Evolutionary conservation across 1,140 invertebrate species (phyloP), one percentile per base, ranked within the genome.

Genomic region (Leptopilina clavipes): DNA sequence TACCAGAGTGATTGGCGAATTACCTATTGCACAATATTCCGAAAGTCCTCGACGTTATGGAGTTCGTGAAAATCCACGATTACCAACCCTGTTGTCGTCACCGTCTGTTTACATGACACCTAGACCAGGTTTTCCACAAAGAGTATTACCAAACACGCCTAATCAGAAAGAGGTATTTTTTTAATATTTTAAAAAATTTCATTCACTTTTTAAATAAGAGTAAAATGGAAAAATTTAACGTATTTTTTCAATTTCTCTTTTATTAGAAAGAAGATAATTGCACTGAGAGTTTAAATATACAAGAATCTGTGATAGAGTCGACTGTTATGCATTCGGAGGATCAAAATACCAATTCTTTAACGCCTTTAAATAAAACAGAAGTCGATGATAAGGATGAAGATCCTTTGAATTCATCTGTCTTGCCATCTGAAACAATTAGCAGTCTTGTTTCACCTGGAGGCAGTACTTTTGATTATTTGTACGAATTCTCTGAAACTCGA

Each of bases 21-120:
- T 97, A 80, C 95, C 96, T 12, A 97, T 97, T 82, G 95, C 96
- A 44, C 96, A 98, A 82, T 98, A 98, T 88, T 96, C 97, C 79
- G 96, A 96, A 19, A 97, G 96, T 45, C 97, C 97, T 3, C 92
- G 96, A 79, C 92, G 97, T 79, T 98, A 97, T 87, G 96, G 96
- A 3, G 91, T 94, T 43, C 88, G 92, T 18, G 89, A 91, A 72
- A 92, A 89, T 87, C 92, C 89, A 86, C 92, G 86, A 91, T 90
- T 91, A 88, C 92, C 92, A 70, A 93, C 90, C 87, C 86, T 93
- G 72, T 87, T 93, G 70, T 92, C 92, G 71, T 93, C 93, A n/a
- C 93, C 93, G 37, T 93, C 92, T 76, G 90, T 93, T 71, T 94
- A 94, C 86, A 88, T 89, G 83, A 91, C 93, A 52, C 93, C 94